These are phyloP conservation scores for Argya squamiceps DNA, from an alignment of 2,797 vertebrate species.

Conservation along the genomic window DNA sequence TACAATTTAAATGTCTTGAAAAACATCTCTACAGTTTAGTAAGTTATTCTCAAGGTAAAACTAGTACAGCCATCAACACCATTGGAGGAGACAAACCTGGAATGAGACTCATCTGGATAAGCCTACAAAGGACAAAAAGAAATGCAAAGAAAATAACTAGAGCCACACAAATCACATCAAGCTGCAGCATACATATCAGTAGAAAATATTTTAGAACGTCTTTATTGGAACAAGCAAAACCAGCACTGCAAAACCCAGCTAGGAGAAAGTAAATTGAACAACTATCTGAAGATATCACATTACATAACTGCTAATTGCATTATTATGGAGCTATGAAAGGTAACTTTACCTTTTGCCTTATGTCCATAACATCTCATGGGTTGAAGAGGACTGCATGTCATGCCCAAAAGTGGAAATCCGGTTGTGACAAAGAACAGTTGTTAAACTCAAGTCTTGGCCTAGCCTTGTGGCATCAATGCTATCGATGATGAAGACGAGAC, in stretches of 20 bases:
- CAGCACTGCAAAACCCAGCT: neutral
- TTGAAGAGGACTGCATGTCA: neutral
- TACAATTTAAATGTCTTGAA: neutral
- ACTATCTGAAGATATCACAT: fast-evolving
- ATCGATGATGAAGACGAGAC: neutral
- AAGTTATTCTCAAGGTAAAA: neutral
- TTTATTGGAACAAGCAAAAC: neutral
- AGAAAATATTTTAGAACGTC: neutral
- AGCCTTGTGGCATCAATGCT: neutral
- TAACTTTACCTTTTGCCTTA: neutral
- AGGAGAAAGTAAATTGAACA: neutral
- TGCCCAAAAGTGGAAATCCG: neutral
- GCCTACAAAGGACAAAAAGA: neutral
- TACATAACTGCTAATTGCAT: neutral
- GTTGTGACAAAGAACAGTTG: neutral
- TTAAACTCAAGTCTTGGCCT: neutral
- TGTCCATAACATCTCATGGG: neutral
- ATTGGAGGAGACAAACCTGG: neutral
- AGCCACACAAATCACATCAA: neutral
- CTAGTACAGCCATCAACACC: neutral
- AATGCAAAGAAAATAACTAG: neutral
- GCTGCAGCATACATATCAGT: neutral
- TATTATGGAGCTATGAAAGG: neutral
- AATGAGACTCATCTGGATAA: neutral
- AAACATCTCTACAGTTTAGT: neutral